Percentiles rank a stretch among this genome's conserved stretches.
These are phyloP conservation scores for Thinocorus orbignyianus DNA, from an alignment of 2,113 vertebrate genomes.

Conservation along the genomic window DNA sequence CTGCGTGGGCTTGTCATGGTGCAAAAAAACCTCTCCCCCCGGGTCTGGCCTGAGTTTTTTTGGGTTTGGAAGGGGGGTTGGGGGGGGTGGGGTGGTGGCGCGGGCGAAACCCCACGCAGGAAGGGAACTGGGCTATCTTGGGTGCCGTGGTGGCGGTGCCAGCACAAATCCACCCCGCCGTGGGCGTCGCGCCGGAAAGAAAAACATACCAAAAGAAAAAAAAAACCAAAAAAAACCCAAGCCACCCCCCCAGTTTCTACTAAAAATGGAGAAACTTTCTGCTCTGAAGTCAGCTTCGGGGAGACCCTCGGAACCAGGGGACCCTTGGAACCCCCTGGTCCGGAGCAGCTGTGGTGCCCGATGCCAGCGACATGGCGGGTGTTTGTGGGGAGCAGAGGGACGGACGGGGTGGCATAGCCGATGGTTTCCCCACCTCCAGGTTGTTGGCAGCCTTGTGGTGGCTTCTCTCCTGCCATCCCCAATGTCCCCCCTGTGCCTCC, in stretches of 20 bases:
- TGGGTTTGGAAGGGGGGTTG: neutral
- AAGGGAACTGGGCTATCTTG: neutral
- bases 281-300: accelerated
- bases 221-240: neutral
- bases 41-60: neutral
- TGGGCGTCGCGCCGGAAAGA: neutral
- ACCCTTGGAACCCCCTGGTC: no score
- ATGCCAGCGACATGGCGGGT: neutral
- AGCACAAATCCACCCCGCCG: neutral
- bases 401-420: neutral
- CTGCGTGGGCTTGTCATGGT: no score
- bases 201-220: neutral
- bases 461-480: neutral
- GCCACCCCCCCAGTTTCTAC: neutral
- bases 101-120: neutral
- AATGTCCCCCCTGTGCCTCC: neutral
- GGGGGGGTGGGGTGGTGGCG: no score
- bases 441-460: neutral
- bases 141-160: neutral
- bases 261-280: neutral
- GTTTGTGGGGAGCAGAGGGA: neutral
- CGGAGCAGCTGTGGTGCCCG: neutral
- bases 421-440: neutral
- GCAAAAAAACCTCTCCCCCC: neutral
- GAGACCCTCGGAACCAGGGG: neutral